These are phyloP conservation scores for Artibeus jamaicensis DNA, from an alignment of 2,797 vertebrate genomes.

Conservation along the genomic window DNA sequence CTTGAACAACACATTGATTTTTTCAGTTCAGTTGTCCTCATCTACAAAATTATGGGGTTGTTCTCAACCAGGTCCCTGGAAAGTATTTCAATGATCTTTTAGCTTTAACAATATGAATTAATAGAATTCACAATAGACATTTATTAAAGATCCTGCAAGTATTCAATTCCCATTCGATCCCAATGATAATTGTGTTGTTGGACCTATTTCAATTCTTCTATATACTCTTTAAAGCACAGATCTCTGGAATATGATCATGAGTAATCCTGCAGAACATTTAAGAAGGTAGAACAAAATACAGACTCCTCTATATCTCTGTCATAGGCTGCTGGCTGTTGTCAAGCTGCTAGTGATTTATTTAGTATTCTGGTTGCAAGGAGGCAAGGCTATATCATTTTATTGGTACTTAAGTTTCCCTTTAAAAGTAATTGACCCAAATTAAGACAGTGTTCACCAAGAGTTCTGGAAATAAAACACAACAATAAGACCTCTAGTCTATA, in stretches of 20 bases:
- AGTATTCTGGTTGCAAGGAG: slow-evolving; percentile 64
- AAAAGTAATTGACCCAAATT: slow-evolving; percentile 76
- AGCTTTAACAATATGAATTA: not conserved
- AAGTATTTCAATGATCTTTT: not conserved
- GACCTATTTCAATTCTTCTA: not conserved
- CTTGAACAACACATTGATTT: not conserved
- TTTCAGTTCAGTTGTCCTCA: not conserved
- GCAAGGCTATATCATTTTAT: slow-evolving; percentile 71
- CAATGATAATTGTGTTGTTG: slow-evolving; percentile 6
- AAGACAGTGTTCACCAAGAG: slow-evolving; percentile 65
- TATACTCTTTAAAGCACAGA: not conserved
- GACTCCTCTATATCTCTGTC: slow-evolving; percentile 60
- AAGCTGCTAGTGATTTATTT: slow-evolving; percentile 74
- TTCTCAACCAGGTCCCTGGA: not conserved
- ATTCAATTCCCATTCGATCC: not conserved
- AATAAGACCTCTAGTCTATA: not conserved
- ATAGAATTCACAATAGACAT: slow-evolving; percentile 1
- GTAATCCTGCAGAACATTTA: slow-evolving; percentile 30
- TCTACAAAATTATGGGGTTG: not conserved
- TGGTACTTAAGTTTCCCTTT: slow-evolving; percentile 69
- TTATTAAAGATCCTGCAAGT: not conserved
- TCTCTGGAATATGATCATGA: not conserved
- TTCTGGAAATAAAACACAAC: slow-evolving; percentile 65
- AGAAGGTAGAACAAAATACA: slow-evolving; percentile 71
- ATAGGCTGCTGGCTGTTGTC: slow-evolving; percentile 72